Evolutionary conservation across 1,140 invertebrate species (phyloP), one percentile per base, ranked within the genome.

Genomic region (Cepaea nemoralis): DNA sequence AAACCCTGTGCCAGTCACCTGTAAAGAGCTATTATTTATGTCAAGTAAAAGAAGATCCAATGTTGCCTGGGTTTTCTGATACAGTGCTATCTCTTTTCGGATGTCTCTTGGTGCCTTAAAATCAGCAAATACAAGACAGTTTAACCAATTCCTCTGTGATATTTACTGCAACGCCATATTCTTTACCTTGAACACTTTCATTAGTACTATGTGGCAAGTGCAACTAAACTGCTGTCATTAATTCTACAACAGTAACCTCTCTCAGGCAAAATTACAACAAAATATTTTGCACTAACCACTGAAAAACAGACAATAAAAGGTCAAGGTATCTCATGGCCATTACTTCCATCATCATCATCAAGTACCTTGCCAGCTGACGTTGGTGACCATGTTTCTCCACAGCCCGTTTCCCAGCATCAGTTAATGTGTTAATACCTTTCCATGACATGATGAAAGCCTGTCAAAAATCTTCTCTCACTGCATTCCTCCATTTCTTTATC

Each of bases 1-100:
- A 77, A 77, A 77, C 75, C 75, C 75, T 77, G 75, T 37, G 75
- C 75, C 59, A 39, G 37, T 77, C 75, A 77, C 75, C 75, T 77
- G 48, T 22, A 31, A 55, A 33, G 55, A 19, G 24, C 6, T 67
- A 69, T 78, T 78, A 69, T 78, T 78, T 42, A 78, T 42, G 48
- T 78, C 77, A 22, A 78, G 77, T 48, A 78, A 69, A 19, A 78
- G 77, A 27, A 78, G 77, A 69, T 78, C 77, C 42, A 78, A 78
- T 10, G 63, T 69, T 24, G 77, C 77, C 35, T 78, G 77, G 42
- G 77, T 69, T 78, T 78, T 78, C 31, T 78, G 77, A 78, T 78
- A 78, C 8, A 69, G 42, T 40, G 77, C 77, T 22, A 78, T 78
- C 70, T 78, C 77, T 42, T 78, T 78, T 8, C 77, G 42, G 3